Conservation (phyloP, 2,797 vertebrate species). For the Platalea minor region DNA sequence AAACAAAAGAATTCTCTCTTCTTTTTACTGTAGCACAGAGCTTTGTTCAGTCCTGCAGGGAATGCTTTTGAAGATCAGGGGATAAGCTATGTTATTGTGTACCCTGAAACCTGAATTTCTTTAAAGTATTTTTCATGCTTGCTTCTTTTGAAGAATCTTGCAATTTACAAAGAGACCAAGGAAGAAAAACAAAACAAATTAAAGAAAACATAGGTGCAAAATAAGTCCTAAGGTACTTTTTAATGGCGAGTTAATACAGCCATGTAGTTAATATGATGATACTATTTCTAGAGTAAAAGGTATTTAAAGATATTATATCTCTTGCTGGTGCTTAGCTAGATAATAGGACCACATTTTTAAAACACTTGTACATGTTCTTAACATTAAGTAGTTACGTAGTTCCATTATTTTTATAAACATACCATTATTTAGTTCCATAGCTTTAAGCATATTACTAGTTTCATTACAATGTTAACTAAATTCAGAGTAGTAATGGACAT, state of each 20-base stretch:
- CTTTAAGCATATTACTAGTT: background rate
- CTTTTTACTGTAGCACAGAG: background rate
- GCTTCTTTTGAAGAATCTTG: background rate
- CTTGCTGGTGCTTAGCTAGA: background rate
- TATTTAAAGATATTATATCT: background rate
- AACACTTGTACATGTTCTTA: background rate
- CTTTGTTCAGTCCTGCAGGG: background rate
- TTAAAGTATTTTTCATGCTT: background rate
- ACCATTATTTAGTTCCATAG: background rate
- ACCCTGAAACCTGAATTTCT: background rate
- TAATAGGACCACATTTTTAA: background rate
- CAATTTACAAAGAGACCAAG: background rate
- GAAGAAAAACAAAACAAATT: background rate
- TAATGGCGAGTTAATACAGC: background rate
- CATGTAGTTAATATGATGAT: background rate
- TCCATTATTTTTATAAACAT: constrained; percentile 15
- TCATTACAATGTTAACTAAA: background rate
- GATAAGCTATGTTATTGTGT: background rate
- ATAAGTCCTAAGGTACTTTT: background rate
- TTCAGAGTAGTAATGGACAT: background rate
- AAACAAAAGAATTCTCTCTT: background rate
- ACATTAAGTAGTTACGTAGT: background rate
- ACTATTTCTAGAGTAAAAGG: background rate
- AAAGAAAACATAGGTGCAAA: background rate
- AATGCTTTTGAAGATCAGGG: background rate